phyloP scores from a whole-genome alignment of 2,113 vertebrate genomes.

The Nothoprocta pentlandii region DNA sequence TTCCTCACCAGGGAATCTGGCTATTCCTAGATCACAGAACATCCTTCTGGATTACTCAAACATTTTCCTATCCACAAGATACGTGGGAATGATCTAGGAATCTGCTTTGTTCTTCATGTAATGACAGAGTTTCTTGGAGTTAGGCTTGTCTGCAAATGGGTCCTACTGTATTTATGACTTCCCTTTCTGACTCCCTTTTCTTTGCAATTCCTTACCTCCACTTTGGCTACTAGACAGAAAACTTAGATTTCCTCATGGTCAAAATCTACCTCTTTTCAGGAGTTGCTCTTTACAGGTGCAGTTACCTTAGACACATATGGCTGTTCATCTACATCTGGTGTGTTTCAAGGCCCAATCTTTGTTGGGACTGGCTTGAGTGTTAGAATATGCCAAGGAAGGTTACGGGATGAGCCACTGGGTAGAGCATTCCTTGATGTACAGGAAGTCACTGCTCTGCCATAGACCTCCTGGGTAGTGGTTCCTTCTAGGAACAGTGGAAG shows the following conservation, averaged over 20 bases:
- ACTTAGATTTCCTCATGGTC: neutral
- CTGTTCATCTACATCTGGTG: neutral
- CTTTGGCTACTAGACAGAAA: neutral
- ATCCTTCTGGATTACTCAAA: neutral
- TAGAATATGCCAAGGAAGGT: neutral
- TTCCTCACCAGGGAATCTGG: neutral
- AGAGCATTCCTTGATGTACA: accelerated
- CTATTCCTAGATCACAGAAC: neutral
- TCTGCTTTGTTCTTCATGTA: neutral
- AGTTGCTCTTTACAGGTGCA: neutral
- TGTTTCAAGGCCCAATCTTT: neutral
- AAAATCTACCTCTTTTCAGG: too few relatives aligned
- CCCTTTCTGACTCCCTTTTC: neutral
- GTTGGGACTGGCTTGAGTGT: neutral
- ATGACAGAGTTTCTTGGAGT: neutral
- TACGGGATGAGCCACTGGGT: neutral
- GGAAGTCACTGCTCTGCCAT: neutral
- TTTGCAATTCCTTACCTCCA: neutral
- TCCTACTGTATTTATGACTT: neutral
- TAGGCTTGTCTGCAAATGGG: neutral
- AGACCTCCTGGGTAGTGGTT: neutral
- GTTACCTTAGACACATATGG: neutral
- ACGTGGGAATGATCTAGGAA: accelerated
- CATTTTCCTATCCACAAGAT: accelerated
- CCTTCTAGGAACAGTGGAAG: too few relatives aligned